These are phyloP conservation scores for Eupleurogrammus muticus DNA, from an alignment of 2,797 vertebrate genomes.

Conservation along the genomic window DNA sequence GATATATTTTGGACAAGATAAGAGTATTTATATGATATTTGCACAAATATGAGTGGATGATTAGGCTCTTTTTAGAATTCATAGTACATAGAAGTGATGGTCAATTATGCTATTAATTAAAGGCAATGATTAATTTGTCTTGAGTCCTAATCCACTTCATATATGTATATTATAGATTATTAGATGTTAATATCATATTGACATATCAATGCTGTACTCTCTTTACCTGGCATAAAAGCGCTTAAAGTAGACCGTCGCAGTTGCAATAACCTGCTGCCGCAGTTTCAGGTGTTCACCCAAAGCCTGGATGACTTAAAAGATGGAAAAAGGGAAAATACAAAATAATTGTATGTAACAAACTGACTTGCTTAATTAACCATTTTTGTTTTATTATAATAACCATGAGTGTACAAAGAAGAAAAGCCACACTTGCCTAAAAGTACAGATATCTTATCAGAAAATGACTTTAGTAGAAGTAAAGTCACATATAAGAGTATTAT, in stretches of 20 bases:
- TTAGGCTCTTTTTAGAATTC: neutral
- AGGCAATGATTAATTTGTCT: neutral
- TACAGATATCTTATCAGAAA: too few species aligned
- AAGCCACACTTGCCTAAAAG: too few species aligned
- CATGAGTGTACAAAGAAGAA: neutral
- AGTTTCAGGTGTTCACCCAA: conserved; percentile 99
- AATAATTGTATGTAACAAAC: neutral
- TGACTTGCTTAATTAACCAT: neutral
- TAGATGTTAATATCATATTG: neutral
- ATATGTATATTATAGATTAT: neutral
- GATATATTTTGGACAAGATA: neutral
- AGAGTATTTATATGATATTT: neutral
- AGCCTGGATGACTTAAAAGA: conserved; percentile 94
- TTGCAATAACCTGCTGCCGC: conserved; percentile 99
- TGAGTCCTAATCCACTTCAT: neutral
- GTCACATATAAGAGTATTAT: too few species aligned
- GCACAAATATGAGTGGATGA: neutral
- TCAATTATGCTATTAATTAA: neutral
- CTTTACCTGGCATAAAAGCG: conserved; percentile 98
- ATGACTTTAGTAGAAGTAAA: too few species aligned
- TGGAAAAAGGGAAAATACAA: neutral
- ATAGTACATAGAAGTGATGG: too few species aligned
- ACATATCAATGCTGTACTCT: neutral
- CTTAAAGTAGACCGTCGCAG: conserved; percentile 99
- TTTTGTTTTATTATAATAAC: neutral